These are phyloP conservation scores for Sebastes diaconus DNA, from an alignment of 2,797 vertebrate species.

Conservation along the genomic window DNA sequence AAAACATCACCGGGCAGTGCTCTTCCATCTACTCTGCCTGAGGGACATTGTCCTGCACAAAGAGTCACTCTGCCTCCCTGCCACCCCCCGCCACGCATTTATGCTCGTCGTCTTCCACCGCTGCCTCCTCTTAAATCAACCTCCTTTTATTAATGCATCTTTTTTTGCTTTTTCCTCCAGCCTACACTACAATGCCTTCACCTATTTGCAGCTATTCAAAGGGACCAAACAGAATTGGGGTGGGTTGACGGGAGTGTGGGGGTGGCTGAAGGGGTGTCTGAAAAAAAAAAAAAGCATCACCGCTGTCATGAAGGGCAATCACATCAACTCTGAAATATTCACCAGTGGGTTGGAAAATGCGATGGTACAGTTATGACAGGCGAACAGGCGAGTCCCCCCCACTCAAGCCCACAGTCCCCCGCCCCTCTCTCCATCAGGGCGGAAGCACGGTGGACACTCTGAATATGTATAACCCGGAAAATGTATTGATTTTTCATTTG, in stretches of 20 bases:
- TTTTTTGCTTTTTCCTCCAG: conserved; percentile 38
- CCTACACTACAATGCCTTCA: conserved; percentile 64
- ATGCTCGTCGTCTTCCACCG: conserved; percentile 61
- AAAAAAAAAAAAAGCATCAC: conserved; percentile 62
- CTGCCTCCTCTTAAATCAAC: conserved; percentile 70
- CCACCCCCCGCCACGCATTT: conserved; percentile 62
- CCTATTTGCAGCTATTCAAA: conserved; percentile 75
- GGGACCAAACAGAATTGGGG: conserved; percentile 48
- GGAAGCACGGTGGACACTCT: conserved; percentile 91
- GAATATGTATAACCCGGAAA: conserved; percentile 98
- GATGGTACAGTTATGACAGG: conserved; percentile 94
- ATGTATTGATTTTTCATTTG: conserved; percentile 99
- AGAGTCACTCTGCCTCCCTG: conserved; percentile 68
- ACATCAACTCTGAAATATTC: conserved; percentile 98
- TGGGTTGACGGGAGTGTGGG: conserved; percentile 34
- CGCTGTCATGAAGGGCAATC: conserved; percentile 94
- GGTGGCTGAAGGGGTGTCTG: conserved; percentile 65
- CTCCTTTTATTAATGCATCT: conserved; percentile 70
- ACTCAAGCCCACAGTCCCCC: conserved; percentile 64
- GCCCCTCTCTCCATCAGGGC: conserved; percentile 86
- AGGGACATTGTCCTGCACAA: conserved; percentile 82
- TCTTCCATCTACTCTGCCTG: conserved; percentile 77
- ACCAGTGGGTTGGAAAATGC: conserved; percentile 97
- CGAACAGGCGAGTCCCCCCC: conserved; percentile 84
- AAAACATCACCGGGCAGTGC: conserved; percentile 70